Conservation (phyloP, 1,140 invertebrate genomes). For the Drosophila ogumai region DNA sequence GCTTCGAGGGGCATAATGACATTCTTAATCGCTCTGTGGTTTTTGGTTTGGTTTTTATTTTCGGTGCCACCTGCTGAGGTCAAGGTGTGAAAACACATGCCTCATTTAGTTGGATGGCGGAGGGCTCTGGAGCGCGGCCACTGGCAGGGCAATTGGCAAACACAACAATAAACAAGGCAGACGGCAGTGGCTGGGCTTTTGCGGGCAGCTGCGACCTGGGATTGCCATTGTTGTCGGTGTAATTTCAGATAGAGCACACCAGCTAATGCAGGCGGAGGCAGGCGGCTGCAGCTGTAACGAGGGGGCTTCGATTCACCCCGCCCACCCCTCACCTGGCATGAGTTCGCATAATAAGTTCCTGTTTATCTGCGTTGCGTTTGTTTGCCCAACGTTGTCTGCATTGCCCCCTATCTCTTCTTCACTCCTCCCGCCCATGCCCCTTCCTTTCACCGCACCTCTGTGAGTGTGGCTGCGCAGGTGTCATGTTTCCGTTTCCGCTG, state of each 20-base stretch:
- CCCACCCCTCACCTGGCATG: slow-evolving; percentile 52
- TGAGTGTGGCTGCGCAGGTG: slow-evolving; percentile 67
- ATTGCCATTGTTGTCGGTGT: slow-evolving; percentile 59
- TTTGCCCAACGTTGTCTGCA: slow-evolving; percentile 53
- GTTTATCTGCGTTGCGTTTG: slow-evolving; percentile 75
- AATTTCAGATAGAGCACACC: slow-evolving; percentile 70
- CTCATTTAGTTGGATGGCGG: slow-evolving; percentile 36
- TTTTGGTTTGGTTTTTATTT: slow-evolving; percentile 15
- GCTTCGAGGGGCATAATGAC: slow-evolving; percentile 3
- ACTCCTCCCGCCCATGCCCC: too few relatives aligned
- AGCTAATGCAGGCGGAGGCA: slow-evolving; percentile 3
- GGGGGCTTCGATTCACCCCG: slow-evolving; percentile 2
- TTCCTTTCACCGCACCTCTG: slow-evolving; percentile 6
- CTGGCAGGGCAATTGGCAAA: slow-evolving; percentile 61
- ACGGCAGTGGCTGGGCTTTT: slow-evolving; percentile 25
- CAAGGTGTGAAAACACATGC: slow-evolving; percentile 62
- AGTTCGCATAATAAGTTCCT: slow-evolving; percentile 79
- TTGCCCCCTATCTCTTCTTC: not conserved
- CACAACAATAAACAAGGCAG: slow-evolving; percentile 65
- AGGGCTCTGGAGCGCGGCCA: not conserved
- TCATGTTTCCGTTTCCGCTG: slow-evolving; percentile 79
- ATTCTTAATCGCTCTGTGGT: slow-evolving; percentile 5
- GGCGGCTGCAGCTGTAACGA: slow-evolving; percentile 23
- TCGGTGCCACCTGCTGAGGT: slow-evolving; percentile 51
- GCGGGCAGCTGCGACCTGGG: slow-evolving; percentile 22